phyloP scores from a whole-genome alignment of 2,888 invertebrate species.

The Autographa pulchrina region DNA sequence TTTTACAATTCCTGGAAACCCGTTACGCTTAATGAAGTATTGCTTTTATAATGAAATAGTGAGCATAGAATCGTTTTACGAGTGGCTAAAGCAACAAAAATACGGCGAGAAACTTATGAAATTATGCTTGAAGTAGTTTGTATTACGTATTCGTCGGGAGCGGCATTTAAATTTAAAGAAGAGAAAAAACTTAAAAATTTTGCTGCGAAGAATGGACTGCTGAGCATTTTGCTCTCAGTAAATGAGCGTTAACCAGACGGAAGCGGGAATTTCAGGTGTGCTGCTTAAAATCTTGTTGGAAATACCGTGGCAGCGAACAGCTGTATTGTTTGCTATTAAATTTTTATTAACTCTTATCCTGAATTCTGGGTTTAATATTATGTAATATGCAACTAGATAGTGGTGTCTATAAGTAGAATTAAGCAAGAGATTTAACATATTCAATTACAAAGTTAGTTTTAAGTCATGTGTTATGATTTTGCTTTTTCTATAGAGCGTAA shows the following conservation, averaged over 20 bases:
- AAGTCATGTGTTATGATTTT: too few species aligned
- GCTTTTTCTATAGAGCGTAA: too few species aligned
- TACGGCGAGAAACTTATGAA: slow-evolving; percentile 60
- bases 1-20: slow-evolving; percentile 34
- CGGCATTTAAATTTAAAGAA: slow-evolving; percentile 74
- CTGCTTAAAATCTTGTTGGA: slow-evolving; percentile 39
- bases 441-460: too few species aligned
- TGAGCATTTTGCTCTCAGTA: slow-evolving; percentile 64
- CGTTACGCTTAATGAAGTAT: slow-evolving; percentile 45
- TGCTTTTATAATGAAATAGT: slow-evolving; percentile 39
- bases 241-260: slow-evolving; percentile 64
- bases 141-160: slow-evolving; percentile 71
- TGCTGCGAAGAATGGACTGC: slow-evolving; percentile 71
- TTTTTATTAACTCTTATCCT: slow-evolving; percentile 13
- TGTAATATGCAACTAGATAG: background rate
- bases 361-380: background rate
- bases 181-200: slow-evolving; percentile 80
- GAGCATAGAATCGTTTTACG: slow-evolving; percentile 25
- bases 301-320: slow-evolving; percentile 21
- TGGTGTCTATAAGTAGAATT: background rate
- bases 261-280: slow-evolving; percentile 44
- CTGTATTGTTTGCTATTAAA: slow-evolving; percentile 19
- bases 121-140: slow-evolving; percentile 66
- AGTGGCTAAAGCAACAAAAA: slow-evolving; percentile 47
- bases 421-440: too few species aligned